Evolutionary conservation across 2,113 vertebrate genomes (phyloP).

Genomic region (Cranoglanis bouderius): DNA sequence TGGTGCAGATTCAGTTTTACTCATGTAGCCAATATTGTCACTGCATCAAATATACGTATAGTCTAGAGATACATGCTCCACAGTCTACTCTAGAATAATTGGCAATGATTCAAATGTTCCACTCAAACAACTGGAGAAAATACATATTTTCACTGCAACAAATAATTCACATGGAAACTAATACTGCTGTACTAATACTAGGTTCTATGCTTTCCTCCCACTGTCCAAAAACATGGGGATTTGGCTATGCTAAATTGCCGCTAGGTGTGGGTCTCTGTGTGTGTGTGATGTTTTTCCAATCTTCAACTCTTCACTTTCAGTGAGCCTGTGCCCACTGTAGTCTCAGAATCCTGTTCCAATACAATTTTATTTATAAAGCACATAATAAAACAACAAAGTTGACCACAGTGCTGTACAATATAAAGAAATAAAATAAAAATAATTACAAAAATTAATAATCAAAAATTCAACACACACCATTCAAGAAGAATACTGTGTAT

Average conservation of each 20-base stretch:
- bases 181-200: neutral
- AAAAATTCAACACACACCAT: no score
- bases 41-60: neutral
- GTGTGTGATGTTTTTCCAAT: neutral
- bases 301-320: neutral
- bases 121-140: neutral
- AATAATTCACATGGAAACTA: neutral
- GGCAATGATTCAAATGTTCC: neutral
- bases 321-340: neutral
- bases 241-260: neutral
- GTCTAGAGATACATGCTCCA: neutral
- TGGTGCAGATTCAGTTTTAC: neutral
- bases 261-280: neutral
- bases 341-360: neutral
- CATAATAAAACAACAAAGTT: no score
- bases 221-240: neutral
- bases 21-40: neutral
- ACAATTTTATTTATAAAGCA: no score
- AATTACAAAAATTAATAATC: no score
- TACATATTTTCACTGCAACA: neutral
- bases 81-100: neutral
- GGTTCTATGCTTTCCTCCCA: neutral
- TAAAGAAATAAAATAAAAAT: no score
- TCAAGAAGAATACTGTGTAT: no score
- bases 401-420: no score